Base-by-base conservation (phyloP, 2,888 invertebrate genomes). In the Crioceris asparagi region DNA sequence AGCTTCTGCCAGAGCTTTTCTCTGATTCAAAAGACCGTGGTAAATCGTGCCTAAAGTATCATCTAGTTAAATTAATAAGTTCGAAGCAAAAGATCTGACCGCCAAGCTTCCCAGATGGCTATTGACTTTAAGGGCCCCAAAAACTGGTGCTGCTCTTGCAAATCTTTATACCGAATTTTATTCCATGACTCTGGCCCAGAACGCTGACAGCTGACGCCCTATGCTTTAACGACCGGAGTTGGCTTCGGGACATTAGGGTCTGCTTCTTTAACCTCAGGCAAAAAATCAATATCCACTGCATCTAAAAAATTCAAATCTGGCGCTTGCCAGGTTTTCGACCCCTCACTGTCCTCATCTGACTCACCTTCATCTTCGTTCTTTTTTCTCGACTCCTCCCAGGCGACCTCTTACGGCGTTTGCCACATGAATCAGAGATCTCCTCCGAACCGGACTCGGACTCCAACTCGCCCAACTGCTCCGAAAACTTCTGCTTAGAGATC, bases 21-120 rank as follows among this genome's bases (percentile, higher is more conserved):
- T 5, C 10, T 31, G 31, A 2, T 25, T 23, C 12, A 39, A 35
- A 15, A 39, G 4, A 10, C 35, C 39, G 17, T 39, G 39, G 17
- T 18, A 19, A 5, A 36, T 36, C n/a, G 39, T 39, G 2, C 39
- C 39, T 6, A 14, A 27, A 8, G 27, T 14, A 5, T 15, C 27
- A 6, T 27, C 27, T n/a, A 15, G 6, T 27, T 7, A 14, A 6
- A 14, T 15, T 11, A 27, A 10, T 12, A 27, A 27, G 7, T 6
- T 15, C 11, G 12, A 4, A 27, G 12, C 8, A 8, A 6, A 3
- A 15, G 14, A 14, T 8, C 14, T 10, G 12, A 15, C 6, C 3
- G 27, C 12, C 11, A 27, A 10, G 27, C 15, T 12, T 11, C 7
- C 15, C 2, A 27, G 11, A 6, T 27, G 27, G 5, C 14, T 5